These are phyloP conservation scores for Paedocypris micromegethes DNA, from an alignment of 2,797 vertebrate species.

Conservation along the genomic window DNA sequence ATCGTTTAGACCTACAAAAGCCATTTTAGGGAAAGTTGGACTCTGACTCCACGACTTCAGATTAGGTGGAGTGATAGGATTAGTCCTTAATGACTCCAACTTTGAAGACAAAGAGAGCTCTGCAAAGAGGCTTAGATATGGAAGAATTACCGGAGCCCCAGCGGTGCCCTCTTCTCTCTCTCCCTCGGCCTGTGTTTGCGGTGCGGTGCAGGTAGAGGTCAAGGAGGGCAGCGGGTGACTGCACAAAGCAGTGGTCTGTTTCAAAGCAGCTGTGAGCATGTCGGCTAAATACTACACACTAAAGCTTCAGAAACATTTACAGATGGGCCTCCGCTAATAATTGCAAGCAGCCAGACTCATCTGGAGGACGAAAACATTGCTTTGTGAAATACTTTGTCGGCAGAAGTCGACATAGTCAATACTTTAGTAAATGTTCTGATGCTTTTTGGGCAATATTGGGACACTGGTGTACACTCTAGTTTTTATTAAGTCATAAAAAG, in stretches of 20 bases:
- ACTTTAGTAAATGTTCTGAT: no score
- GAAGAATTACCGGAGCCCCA: conserved; percentile 99
- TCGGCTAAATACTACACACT: conserved; percentile 33
- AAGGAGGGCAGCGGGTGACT: conserved; percentile 33
- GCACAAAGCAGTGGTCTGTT: conserved; percentile 37
- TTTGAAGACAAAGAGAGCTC: conserved; percentile 98
- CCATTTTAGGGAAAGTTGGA: conserved; percentile 76
- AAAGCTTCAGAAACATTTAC: conserved; percentile 37
- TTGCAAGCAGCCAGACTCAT: conserved; percentile 9
- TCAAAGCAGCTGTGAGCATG: conserved; percentile 33
- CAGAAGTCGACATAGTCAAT: no score
- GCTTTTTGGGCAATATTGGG: no score
- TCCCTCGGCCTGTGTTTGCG: conserved; percentile 23
- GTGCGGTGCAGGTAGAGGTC: conserved; percentile 44
- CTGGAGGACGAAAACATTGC: conserved; percentile 1
- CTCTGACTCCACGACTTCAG: conserved; percentile 86
- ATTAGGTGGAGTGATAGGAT: conserved; percentile 99
- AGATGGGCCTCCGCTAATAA: conserved; percentile 20
- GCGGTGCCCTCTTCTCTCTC: conserved; percentile 62
- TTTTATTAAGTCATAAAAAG: no score
- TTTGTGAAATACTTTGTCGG: not conserved
- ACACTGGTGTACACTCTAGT: no score
- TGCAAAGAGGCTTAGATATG: conserved; percentile 99
- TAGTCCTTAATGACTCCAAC: conserved; percentile 99
- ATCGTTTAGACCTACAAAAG: conserved; percentile 78